Evolutionary conservation across 1,140 invertebrate species (phyloP), one percentile per base, ranked within the genome.

Genomic region (Cephus cinctus): DNA sequence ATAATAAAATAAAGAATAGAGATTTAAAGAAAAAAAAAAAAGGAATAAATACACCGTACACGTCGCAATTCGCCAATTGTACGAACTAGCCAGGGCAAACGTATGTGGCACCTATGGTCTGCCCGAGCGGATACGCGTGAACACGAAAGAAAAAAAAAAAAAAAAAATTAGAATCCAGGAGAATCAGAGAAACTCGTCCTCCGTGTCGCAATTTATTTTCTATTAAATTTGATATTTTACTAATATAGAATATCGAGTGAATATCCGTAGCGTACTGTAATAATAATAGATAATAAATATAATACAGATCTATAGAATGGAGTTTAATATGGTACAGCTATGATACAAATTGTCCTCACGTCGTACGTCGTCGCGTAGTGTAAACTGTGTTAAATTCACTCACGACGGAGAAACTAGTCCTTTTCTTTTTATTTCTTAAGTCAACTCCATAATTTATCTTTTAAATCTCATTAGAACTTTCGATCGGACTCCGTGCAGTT

Each of bases 271-370:
- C 63, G 53, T 71, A 64, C n/a, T n/a, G 64, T 72, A 66, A 68
- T 71, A 57, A 57, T 56, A 53, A 62, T 71, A 68, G 67, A 71
- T 73, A 75, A 76, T 75, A 77, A 75, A 76, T 77, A 77, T 76
- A 73, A 74, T 76, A 77, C 72, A 77, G 63, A 71, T 74, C 66
- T 77, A 73, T 76, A 65, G 66, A 71, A 73, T 72, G 53, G 63
- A 58, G 65, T 71, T 73, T 63, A 60, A 57, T 77, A 77, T 74
- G 62, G 54, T 77, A 77, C 73, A 76, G 60, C 63, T 77, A 76
- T 77, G 54, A 67, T 77, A 77, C 75, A 77, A 70, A 63, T 60
- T 64, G 42, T 18, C n/a, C 11, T 38, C 35, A 16, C 2, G 25
- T 8, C 6, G 6, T n/a, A n/a, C 25, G 25, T n/a, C 25, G 25